Evolutionary conservation across 2,888 invertebrate genomes (phyloP).

Genomic region (Keiferia lycopersicella): DNA sequence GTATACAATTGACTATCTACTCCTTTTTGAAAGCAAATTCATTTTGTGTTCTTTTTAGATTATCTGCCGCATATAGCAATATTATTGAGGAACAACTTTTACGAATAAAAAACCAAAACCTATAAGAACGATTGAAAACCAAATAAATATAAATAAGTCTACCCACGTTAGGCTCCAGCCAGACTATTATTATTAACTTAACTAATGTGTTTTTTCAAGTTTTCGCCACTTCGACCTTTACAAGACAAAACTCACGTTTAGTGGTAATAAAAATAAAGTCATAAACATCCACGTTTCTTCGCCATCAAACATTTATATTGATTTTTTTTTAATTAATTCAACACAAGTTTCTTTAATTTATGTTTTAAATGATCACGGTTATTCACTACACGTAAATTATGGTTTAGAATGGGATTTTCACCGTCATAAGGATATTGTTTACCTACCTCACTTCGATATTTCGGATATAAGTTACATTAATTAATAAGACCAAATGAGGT

Average conservation of each 20-base stretch:
- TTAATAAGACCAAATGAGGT: too few species aligned
- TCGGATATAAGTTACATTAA: too few species aligned
- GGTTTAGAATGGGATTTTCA: too few species aligned
- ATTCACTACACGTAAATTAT: too few species aligned
- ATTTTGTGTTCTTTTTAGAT: neutral
- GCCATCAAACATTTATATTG: neutral
- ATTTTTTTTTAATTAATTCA: neutral
- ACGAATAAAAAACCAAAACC: too few species aligned
- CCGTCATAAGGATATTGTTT: too few species aligned
- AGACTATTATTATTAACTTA: neutral
- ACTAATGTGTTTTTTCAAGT: neutral
- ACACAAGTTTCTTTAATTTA: neutral
- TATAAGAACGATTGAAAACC: neutral
- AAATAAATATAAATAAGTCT: neutral
- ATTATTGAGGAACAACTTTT: neutral
- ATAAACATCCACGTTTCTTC: neutral
- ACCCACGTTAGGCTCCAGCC: neutral
- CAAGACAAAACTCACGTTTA: neutral
- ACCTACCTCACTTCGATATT: too few species aligned
- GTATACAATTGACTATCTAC: slow-evolving; percentile 38
- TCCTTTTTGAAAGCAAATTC: neutral
- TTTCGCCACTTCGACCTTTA: neutral
- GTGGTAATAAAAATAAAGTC: neutral
- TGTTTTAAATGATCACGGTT: too few species aligned
- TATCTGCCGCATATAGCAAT: neutral